Percentiles rank a stretch among this genome's conserved stretches.
These are phyloP conservation scores for Andrena cerasifolii DNA, from an alignment of 1,140 invertebrate species.

Conservation along the genomic window DNA sequence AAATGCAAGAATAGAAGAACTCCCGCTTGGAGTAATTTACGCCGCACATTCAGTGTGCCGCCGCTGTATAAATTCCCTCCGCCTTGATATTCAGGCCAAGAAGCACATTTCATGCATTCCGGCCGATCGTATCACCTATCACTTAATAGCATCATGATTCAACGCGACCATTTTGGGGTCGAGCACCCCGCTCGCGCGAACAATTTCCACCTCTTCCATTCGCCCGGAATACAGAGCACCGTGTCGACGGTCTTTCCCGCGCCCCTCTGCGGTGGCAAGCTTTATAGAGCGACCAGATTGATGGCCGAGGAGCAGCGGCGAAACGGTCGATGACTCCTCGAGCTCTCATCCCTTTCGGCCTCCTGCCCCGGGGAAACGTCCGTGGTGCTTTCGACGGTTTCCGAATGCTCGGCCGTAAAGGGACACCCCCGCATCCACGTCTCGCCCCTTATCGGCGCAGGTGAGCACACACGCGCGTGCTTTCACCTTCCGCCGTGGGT, in stretches of 20 bases:
- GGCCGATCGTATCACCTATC: neutral
- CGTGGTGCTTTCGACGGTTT: conserved; percentile 2
- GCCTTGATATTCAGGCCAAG: neutral
- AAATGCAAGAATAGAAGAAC: too few relatives aligned
- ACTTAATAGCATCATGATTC: conserved; percentile 6
- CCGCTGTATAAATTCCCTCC: neutral
- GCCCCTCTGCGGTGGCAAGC: conserved; percentile 1
- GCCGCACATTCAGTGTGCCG: too few relatives aligned
- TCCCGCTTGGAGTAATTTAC: too few relatives aligned
- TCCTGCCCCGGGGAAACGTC: neutral
- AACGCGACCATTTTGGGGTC: neutral
- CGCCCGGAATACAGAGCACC: neutral
- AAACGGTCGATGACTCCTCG: neutral
- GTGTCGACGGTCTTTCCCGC: conserved; percentile 23
- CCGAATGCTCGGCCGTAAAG: conserved; percentile 18
- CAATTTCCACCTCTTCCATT: neutral
- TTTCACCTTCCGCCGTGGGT: conserved; percentile 2
- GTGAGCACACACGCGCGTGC: neutral
- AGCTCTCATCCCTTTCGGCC: neutral
- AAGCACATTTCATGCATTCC: conserved; percentile 11
- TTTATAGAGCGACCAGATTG: conserved; percentile 19
- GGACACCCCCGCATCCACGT: neutral
- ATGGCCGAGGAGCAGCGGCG: conserved; percentile 14
- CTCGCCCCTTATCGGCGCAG: conserved; percentile 21
- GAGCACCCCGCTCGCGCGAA: neutral